Conservation (phyloP, 1,140 invertebrate genomes). For the Dufourea novaeangliae region DNA sequence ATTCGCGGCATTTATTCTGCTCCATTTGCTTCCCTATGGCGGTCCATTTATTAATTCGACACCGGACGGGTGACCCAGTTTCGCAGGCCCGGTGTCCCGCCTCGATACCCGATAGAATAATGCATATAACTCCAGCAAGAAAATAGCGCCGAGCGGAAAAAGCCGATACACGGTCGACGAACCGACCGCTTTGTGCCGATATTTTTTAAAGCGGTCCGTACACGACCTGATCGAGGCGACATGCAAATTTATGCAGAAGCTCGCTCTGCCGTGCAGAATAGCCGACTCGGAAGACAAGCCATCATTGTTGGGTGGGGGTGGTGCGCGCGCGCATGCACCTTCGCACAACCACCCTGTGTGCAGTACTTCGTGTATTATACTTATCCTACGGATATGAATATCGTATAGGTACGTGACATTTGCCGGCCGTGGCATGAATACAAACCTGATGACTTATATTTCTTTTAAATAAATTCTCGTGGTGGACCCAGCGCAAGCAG, state of each 20-base stretch:
- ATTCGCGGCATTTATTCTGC: background rate
- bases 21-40: slow-evolving; percentile 17
- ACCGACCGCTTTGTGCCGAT: slow-evolving; percentile 40
- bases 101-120: slow-evolving; percentile 48
- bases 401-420: background rate
- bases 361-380: background rate
- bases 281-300: slow-evolving; percentile 34
- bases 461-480: background rate
- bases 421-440: background rate
- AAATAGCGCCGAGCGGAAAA: slow-evolving; percentile 44
- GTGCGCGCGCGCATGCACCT: slow-evolving; percentile 15
- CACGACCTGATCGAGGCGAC: slow-evolving; percentile 24
- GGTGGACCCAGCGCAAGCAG: no score
- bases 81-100: background rate
- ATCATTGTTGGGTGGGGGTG: slow-evolving; percentile 30
- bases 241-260: slow-evolving; percentile 59
- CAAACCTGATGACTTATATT: background rate
- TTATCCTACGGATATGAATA: background rate
- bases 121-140: slow-evolving; percentile 58
- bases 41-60: slow-evolving; percentile 38
- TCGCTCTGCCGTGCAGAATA: slow-evolving; percentile 15
- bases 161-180: slow-evolving; percentile 45
- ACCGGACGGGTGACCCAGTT: slow-evolving; percentile 14
- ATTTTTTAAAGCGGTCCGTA: slow-evolving; percentile 23
- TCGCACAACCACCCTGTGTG: background rate